A percentile compares a stretch with the other conserved stretches of the same genome.
These are phyloP conservation scores for Periplaneta americana DNA, from an alignment of 1,140 invertebrate genomes.

Conservation along the genomic window DNA sequence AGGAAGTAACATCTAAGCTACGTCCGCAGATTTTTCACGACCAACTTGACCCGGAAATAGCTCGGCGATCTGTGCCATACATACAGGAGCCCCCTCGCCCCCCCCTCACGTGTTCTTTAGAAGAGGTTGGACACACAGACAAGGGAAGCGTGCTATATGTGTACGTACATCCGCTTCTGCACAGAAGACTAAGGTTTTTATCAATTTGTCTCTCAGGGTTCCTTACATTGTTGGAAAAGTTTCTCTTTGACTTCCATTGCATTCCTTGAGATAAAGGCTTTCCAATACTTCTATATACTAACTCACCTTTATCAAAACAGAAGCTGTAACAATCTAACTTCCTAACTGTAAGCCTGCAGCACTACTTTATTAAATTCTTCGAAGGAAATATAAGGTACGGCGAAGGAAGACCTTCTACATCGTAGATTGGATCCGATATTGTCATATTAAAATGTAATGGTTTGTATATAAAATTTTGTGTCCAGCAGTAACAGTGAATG, in stretches of 20 bases:
- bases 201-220: neutral
- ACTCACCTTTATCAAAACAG: no score
- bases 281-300: neutral
- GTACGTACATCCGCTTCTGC: neutral
- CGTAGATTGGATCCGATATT: no score
- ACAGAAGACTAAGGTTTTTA: neutral
- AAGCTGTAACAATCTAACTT: no score
- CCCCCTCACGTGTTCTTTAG: neutral
- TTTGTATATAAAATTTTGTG: no score
- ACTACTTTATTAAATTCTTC: no score
- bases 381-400: no score
- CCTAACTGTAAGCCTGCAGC: no score
- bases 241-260: neutral
- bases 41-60: neutral
- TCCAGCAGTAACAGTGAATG: no score
- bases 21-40: neutral
- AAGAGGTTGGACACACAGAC: neutral
- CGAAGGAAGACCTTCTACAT: no score
- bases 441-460: no score
- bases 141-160: neutral
- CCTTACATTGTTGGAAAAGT: neutral
- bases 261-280: neutral
- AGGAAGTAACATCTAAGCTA: neutral
- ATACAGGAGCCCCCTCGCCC: neutral
- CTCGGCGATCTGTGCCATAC: neutral